Evolutionary conservation across 2,113 vertebrate genomes (phyloP).

Genomic region (Pomatorhinus ruficollis): DNA sequence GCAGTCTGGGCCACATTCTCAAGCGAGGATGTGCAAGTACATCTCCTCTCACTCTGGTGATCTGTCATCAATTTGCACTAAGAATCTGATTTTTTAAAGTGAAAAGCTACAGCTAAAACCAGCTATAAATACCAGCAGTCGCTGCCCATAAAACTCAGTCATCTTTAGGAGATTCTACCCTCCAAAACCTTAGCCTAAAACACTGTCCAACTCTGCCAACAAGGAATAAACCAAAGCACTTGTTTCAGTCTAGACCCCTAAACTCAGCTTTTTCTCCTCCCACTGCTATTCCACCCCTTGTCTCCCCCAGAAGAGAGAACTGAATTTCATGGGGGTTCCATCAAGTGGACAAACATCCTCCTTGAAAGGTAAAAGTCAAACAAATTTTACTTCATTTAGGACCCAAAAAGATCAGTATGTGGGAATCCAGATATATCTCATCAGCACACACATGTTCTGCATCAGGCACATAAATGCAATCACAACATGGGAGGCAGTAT

Average conservation of each 20-base stretch:
- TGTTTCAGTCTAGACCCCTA: neutral
- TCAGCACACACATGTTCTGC: neutral
- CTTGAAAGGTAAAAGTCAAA: neutral
- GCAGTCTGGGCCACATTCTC: constrained; percentile 7
- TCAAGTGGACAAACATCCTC: neutral
- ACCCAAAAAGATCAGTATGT: neutral
- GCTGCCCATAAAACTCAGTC: neutral
- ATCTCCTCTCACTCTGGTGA: constrained; percentile 4
- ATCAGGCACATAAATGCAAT: neutral
- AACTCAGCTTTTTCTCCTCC: neutral
- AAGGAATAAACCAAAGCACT: neutral
- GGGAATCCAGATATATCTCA: neutral
- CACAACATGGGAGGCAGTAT: neutral
- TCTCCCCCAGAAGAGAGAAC: neutral
- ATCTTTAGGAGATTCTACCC: neutral
- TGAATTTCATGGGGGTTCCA: neutral
- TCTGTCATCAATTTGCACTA: neutral
- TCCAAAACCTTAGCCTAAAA: neutral
- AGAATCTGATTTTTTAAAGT: neutral
- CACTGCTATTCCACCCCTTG: neutral
- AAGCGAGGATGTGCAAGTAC: neutral
- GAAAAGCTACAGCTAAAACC: neutral
- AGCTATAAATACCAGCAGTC: neutral
- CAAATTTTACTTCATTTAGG: neutral
- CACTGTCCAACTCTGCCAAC: neutral